Evolutionary conservation across 1,140 invertebrate species (phyloP).

Genomic region (Antheraea mylitta): DNA sequence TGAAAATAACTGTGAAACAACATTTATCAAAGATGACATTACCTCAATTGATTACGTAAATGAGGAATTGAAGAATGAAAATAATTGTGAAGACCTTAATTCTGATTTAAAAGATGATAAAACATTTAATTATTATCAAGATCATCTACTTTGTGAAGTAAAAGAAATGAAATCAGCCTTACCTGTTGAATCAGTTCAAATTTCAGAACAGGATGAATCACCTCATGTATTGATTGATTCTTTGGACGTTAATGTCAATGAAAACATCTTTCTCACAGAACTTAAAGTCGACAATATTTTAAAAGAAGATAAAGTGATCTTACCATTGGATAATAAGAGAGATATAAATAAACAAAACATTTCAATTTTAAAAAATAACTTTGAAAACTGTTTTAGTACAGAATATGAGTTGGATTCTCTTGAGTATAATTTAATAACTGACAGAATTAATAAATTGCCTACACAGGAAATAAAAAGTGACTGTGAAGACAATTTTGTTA

Average conservation of each 20-base stretch:
- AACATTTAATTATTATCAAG: background rate
- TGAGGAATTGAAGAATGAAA: background rate
- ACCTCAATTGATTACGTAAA: slow-evolving; percentile 19
- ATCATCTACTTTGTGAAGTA: background rate
- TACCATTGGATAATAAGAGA: background rate
- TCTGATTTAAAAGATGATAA: background rate
- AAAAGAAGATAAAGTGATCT: background rate
- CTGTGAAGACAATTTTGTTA: background rate
- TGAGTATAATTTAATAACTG: background rate
- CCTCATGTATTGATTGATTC: background rate
- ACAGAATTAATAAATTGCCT: background rate
- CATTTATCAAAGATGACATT: slow-evolving; percentile 46
- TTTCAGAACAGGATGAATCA: background rate
- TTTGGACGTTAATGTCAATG: background rate
- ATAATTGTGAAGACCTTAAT: background rate
- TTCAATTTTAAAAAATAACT: background rate
- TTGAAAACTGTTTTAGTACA: background rate
- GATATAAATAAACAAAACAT: background rate
- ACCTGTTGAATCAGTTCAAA: background rate
- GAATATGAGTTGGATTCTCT: background rate
- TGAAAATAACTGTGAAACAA: slow-evolving; percentile 16
- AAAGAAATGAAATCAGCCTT: background rate
- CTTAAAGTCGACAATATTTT: background rate
- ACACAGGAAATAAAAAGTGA: background rate
- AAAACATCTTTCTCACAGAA: background rate